These are phyloP conservation scores for Brachionichthys hirsutus DNA, from an alignment of 2,113 vertebrate genomes.

Conservation along the genomic window DNA sequence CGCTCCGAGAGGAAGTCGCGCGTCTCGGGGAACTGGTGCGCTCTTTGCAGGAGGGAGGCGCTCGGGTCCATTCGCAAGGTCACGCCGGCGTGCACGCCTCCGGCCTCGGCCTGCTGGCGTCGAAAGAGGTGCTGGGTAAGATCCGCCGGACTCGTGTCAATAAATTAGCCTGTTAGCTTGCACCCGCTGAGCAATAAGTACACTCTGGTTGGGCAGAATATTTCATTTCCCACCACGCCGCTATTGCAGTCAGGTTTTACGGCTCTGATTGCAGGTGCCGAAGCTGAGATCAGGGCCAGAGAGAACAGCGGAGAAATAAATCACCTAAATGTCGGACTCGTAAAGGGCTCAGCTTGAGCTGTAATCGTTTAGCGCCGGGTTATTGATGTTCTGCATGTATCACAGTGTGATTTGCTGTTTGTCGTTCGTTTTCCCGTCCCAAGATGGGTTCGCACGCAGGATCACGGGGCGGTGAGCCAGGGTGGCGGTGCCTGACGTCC, in stretches of 20 bases:
- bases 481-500: too few species aligned
- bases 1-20: conserved; percentile 84
- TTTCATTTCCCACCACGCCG: conserved; percentile 1
- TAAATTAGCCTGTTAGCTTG: not conserved
- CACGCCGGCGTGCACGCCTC: conserved; percentile 37
- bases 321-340: not conserved
- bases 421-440: too few species aligned
- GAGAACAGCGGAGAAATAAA: conserved; percentile 1
- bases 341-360: not conserved
- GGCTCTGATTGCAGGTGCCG: not conserved
- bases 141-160: not conserved
- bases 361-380: not conserved
- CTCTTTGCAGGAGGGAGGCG: conserved; percentile 76
- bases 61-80: conserved; percentile 41
- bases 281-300: not conserved
- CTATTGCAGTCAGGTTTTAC: conserved; percentile 2
- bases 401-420: too few species aligned
- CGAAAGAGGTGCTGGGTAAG: conserved; percentile 89
- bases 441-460: too few species aligned
- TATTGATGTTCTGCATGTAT: not conserved
- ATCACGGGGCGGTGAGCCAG: too few species aligned
- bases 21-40: conserved; percentile 81
- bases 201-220: not conserved
- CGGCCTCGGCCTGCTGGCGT: conserved; percentile 77
- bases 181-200: not conserved